A percentile compares a stretch with the other conserved stretches of the same genome.
Conservation (phyloP, 2,797 vertebrate species). For the Chelonia mydas region DNA sequence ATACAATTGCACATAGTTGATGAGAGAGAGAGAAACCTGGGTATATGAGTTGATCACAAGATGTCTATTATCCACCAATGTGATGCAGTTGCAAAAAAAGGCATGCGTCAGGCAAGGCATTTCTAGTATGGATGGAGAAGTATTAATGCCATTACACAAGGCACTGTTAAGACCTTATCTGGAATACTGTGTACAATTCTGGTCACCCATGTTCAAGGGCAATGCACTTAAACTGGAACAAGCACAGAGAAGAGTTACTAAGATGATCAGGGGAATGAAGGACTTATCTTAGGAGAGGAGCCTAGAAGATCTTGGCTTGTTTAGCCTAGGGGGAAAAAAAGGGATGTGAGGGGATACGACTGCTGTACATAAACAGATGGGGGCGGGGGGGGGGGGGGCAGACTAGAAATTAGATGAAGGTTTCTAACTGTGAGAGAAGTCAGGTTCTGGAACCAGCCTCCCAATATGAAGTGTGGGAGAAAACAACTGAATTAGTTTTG, state of each 20-base stretch:
- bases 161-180: too few relatives aligned
- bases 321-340: background rate
- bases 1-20: accelerated
- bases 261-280: background rate
- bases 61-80: background rate
- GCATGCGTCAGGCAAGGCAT: too few relatives aligned
- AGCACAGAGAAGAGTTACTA: background rate
- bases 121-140: background rate
- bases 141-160: background rate
- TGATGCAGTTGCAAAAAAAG: background rate
- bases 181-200: background rate
- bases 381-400: too few relatives aligned
- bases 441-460: background rate
- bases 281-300: background rate
- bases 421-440: background rate
- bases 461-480: background rate
- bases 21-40: background rate
- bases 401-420: background rate
- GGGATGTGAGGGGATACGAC: background rate
- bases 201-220: background rate
- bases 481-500: background rate
- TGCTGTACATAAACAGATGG: background rate
- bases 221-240: background rate
- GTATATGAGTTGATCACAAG: background rate
- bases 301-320: background rate